A percentile compares a stretch with the other conserved stretches of the same genome.
These are phyloP conservation scores for Scomberomorus guttatus DNA, from an alignment of 2,797 vertebrate species.

Conservation along the genomic window DNA sequence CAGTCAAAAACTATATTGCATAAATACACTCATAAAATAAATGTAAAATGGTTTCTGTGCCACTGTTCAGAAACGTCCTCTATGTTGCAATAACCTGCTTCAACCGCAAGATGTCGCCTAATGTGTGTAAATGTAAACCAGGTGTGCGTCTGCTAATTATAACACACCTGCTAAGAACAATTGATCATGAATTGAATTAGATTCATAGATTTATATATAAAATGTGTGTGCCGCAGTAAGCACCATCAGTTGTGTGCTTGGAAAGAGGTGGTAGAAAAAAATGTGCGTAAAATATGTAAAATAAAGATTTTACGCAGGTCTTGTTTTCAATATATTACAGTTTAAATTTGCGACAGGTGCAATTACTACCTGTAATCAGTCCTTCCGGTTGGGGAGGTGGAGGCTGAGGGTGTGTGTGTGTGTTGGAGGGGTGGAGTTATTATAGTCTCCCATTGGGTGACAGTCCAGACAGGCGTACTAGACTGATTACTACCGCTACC, in stretches of 20 bases:
- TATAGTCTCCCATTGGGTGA: constrained; percentile 27
- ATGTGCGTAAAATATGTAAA: neutral
- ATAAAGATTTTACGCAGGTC: neutral
- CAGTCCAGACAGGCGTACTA: constrained; percentile 53
- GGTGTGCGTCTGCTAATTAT: neutral
- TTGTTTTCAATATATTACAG: fast-evolving
- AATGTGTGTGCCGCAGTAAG: fast-evolving
- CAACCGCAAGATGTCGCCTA: constrained; percentile 30
- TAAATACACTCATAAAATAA: too few relatives aligned
- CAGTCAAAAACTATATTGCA: too few relatives aligned
- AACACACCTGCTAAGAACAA: neutral
- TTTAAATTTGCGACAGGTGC: constrained; percentile 34
- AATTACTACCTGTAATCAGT: constrained; percentile 32
- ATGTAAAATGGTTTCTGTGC: too few relatives aligned
- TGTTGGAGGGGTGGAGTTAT: constrained; percentile 50
- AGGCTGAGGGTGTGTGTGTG: constrained; percentile 8
- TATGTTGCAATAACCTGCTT: neutral
- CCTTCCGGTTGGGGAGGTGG: neutral
- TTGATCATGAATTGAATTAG: neutral
- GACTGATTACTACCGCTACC: constrained; percentile 35
- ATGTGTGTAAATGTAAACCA: neutral
- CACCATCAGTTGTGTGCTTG: neutral
- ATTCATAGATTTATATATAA: neutral
- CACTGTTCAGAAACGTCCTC: too few relatives aligned
- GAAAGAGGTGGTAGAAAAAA: neutral